phyloP scores from a whole-genome alignment of 2,888 invertebrate species.

The Drosophila borealis region DNA sequence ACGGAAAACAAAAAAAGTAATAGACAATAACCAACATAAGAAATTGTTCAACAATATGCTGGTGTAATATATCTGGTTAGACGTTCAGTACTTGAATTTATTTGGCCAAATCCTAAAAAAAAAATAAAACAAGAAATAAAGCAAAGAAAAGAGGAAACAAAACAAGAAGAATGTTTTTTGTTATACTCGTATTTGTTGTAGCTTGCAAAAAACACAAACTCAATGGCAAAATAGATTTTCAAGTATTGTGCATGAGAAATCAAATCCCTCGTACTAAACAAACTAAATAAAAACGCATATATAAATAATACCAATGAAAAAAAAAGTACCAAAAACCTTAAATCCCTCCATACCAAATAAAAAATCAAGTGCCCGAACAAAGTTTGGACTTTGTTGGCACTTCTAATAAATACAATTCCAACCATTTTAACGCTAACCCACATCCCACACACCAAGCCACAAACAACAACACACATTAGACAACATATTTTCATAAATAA shows the following conservation, averaged over 20 bases:
- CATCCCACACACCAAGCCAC: slow-evolving; percentile 30
- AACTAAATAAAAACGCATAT: slow-evolving; percentile 69
- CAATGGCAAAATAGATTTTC: slow-evolving; percentile 80
- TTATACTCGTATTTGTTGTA: slow-evolving; percentile 54
- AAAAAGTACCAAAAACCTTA: slow-evolving; percentile 29
- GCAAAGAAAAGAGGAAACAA: slow-evolving; percentile 14
- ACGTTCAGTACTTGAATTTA: slow-evolving; percentile 84
- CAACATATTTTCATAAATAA: slow-evolving; percentile 26
- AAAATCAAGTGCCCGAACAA: slow-evolving; percentile 36
- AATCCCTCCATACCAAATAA: slow-evolving; percentile 19
- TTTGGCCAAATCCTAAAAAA: slow-evolving; percentile 69
- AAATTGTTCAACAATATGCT: slow-evolving; percentile 84
- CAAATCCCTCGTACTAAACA: slow-evolving; percentile 85
- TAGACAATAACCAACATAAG: slow-evolving; percentile 68
- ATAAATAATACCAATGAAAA: slow-evolving; percentile 60
- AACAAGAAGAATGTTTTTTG: slow-evolving; percentile 44
- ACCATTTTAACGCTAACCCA: slow-evolving; percentile 40
- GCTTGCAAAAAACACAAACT: slow-evolving; percentile 46
- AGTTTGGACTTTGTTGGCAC: slow-evolving; percentile 34
- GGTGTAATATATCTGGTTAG: slow-evolving; percentile 85
- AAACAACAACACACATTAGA: slow-evolving; percentile 27
- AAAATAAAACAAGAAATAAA: slow-evolving; percentile 16
- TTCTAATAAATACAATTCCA: slow-evolving; percentile 27
- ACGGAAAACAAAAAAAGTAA: slow-evolving; percentile 22
- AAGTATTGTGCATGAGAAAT: slow-evolving; percentile 84